Evolutionary conservation across 1,140 invertebrate genomes (phyloP), one percentile per base, ranked within the genome.

Genomic region (Drosophila nasuta): DNA sequence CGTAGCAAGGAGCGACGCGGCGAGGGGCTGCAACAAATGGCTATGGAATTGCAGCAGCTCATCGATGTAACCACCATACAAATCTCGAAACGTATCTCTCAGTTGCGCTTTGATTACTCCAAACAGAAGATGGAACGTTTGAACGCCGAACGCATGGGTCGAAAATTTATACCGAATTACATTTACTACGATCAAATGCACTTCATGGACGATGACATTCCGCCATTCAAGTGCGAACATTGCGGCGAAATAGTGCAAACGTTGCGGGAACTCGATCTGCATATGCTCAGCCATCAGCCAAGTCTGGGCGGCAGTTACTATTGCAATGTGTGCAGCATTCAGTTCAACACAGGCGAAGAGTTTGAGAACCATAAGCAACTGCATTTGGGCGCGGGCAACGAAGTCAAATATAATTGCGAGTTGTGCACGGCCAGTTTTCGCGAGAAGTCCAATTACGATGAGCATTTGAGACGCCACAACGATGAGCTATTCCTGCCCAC

Each of bases 61-160:
- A 92, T 92, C 41, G 90, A 92, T 43, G 91, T 92, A 25, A 78
- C 77, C 49, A 88, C 91, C 51, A 92, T 92, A 38, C 91, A 92
- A 62, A 92, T 92, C 41, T 92, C 91, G 1, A 92, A 92, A 54
- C 87, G 91, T 33, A 91, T 92, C 6, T 92, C 91, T 0, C 91
- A 92, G 62, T 60, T 92, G 49, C 91, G 91, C 43, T 92, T 92
- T 25, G 91, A 92, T 38, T 92, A 92, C 59, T 91, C 90, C 25
- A 92, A 91, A 13, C 91, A 92, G 57, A 92, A 92, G 48, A 75
- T 79, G 56, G 91, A 92, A 30, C 79, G 91, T 5, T 25, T 92
- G 10, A 79, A 80, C 25, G 87, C 91, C 46, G 91, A 92, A 6
- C 83, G 82, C 0, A 66, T 69, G 17, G 82, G 81, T 5, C 81